Base-by-base conservation (phyloP, 2,113 vertebrate species). In the Grammomys surdaster region DNA sequence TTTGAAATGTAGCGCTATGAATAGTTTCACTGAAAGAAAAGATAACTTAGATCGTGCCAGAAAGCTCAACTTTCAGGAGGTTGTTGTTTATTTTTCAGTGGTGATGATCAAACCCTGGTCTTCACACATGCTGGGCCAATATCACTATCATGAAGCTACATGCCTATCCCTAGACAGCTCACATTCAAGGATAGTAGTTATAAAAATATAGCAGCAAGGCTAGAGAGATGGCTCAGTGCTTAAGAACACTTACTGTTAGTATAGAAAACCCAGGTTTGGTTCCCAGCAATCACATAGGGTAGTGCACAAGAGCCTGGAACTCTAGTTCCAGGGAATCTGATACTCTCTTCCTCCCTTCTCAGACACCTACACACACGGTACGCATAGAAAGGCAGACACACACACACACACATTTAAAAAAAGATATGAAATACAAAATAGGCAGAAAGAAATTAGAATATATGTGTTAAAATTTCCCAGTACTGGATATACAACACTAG, bases 1-100 rank as follows among this genome's bases (percentile, higher is more conserved):
- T 91, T 24, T 2, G 72, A 40, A 91, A 67, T 90, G 36, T 20
- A 88, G 51, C 13, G 46, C 5, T 63, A 12, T 46, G 48, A 95
- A 84, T 67, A 90, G 80, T 96, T 76, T 88, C 22, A 87, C 28
- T 51, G 17, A 56, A 77, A 81, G 76, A 91, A 95, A 89, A 82
- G 1, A 48, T 63, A 94, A 77, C 16, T 7, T 10, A 63, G 9
- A 84, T 26, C 28, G 73, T 88, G 67, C 63, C 43, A 85, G 54
- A 65, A 94, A 95, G 60, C 63, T 9, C 22, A 72, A 97, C 91
- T 89, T 67, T 89, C 28, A 46, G 22, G 26, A 26, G 33, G 13
- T 54, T 33, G 43, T 22, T 86, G 60, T 51, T 87, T 67, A 0
- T 20, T 86, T 70, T 70, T 36, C 43, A 48, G 4, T 69, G 43